Base-by-base conservation (phyloP, 2,797 vertebrate genomes). In the Lophura swinhoii region DNA sequence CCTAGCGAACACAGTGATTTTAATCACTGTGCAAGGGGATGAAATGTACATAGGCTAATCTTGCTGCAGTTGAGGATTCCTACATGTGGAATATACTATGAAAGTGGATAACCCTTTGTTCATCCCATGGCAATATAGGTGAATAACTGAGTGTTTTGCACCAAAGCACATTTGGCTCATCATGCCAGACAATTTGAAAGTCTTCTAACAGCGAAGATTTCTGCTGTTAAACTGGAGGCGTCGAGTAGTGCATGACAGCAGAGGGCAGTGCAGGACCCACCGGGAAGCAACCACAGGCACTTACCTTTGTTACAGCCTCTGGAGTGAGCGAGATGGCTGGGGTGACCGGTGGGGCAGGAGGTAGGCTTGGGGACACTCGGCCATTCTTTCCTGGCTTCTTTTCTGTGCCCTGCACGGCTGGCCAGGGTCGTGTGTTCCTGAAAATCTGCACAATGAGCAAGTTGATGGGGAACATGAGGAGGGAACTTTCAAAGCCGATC, bases 401-500 rank as follows among this genome's bases (percentile, higher is more conserved):
- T 31, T 97, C 93, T 67, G 67, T 84, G 14, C 84, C 56, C 12
- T 78, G 80, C 55, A 79, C 96, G 6, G 26, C 94, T 84, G 55
- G 97, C 86, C 89, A 94, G 62, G 98, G 97, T 7, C 96, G 97
- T 70, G 96, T 92, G 73, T 99, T 99, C 96, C 98, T 98, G 98
- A 99, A 99, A 97, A 99, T 99, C 92, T 98, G 99, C 92, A 99
- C 98, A 11, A 99, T 99, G 48, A 99, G 97, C 86, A 99, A 98
- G 96, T 99, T 99, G 97, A 99, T 98, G 93, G 99, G 99, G 94
- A 99, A 99, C 99, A 99, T 99, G 75, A 99, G 98, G 93, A 99
- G 96, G 23, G 99, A 99, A 96, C 99, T 99, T 96, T 99, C 98
- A 87, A 99, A 90, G 55, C 99, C 99, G 18, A 99, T 99, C 98